Percentiles rank a stretch among this genome's conserved stretches.
Conservation (phyloP, 2,797 vertebrate species). For the Smutsia gigantea region DNA sequence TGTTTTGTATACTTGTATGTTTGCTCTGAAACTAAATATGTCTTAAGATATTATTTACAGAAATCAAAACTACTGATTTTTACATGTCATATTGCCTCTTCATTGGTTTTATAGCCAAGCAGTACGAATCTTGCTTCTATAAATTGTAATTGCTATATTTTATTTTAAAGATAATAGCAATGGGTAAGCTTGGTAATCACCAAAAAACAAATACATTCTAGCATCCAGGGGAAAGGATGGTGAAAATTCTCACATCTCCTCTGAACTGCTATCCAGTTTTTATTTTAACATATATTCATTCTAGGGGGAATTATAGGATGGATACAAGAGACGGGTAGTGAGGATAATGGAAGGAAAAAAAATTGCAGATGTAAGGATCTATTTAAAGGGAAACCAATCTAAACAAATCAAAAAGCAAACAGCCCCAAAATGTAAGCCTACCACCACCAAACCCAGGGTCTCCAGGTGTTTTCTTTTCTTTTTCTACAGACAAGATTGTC, state of each 20-base stretch:
- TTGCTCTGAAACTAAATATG: neutral
- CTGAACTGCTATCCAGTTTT: neutral
- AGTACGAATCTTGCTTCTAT: neutral
- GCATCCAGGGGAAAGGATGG: neutral
- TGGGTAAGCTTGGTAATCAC: neutral
- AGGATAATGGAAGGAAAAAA: neutral
- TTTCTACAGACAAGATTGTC: conserved; percentile 69
- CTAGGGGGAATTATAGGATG: neutral
- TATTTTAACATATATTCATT: neutral
- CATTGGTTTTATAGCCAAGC: neutral
- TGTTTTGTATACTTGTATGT: neutral
- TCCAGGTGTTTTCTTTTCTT: conserved; percentile 75
- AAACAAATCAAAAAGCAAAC: conserved; percentile 20
- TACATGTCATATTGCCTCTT: neutral
- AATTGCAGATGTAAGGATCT: conserved; percentile 5
- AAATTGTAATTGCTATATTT: neutral
- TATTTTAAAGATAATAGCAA: neutral
- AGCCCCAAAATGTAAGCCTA: conserved; percentile 51
- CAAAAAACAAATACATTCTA: neutral
- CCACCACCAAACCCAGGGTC: conserved; percentile 13
- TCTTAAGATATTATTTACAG: neutral
- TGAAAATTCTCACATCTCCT: neutral
- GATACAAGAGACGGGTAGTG: neutral
- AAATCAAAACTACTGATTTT: conserved; percentile 14
- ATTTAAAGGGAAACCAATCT: conserved; percentile 35